phyloP scores from a whole-genome alignment of 2,888 invertebrate genomes.

The Apoda limacodes region DNA sequence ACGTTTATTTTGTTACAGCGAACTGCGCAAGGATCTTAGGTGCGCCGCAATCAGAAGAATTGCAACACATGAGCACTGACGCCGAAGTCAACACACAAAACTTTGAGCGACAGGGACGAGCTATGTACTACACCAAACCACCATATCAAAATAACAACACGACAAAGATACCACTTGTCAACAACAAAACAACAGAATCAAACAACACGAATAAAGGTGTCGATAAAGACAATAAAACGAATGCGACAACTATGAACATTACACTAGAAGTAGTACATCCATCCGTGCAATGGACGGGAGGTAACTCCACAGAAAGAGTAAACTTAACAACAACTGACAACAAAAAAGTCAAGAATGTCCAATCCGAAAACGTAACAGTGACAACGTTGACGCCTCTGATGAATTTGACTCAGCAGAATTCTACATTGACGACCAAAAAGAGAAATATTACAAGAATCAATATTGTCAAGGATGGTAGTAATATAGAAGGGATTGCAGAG shows the following conservation, averaged over 20 bases:
- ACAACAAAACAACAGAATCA: slow-evolving; percentile 30
- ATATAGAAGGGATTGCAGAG: slow-evolving; percentile 38
- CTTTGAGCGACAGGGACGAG: slow-evolving; percentile 42
- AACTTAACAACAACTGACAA: slow-evolving; percentile 23
- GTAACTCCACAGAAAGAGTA: slow-evolving; percentile 26
- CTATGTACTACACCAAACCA: slow-evolving; percentile 52
- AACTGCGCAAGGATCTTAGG: slow-evolving; percentile 36
- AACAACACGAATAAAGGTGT: slow-evolving; percentile 23
- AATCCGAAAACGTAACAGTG: slow-evolving; percentile 27
- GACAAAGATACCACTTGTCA: slow-evolving; percentile 18
- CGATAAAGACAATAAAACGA: slow-evolving; percentile 14
- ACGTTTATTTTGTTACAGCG: too few species aligned
- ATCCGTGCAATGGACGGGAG: slow-evolving; percentile 42
- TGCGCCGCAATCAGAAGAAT: slow-evolving; percentile 49
- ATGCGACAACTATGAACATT: slow-evolving; percentile 16
- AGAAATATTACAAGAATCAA: slow-evolving; percentile 47
- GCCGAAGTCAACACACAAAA: slow-evolving; percentile 27
- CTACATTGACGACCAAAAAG: slow-evolving; percentile 37
- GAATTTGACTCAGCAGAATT: slow-evolving; percentile 38
- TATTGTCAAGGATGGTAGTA: slow-evolving; percentile 42
- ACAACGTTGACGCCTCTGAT: slow-evolving; percentile 16
- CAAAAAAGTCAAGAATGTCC: slow-evolving; percentile 22
- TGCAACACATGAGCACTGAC: slow-evolving; percentile 36
- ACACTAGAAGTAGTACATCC: slow-evolving; percentile 25
- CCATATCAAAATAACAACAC: slow-evolving; percentile 26